phyloP scores from a whole-genome alignment of 2,888 invertebrate genomes.

The Hartigia nigra region DNA sequence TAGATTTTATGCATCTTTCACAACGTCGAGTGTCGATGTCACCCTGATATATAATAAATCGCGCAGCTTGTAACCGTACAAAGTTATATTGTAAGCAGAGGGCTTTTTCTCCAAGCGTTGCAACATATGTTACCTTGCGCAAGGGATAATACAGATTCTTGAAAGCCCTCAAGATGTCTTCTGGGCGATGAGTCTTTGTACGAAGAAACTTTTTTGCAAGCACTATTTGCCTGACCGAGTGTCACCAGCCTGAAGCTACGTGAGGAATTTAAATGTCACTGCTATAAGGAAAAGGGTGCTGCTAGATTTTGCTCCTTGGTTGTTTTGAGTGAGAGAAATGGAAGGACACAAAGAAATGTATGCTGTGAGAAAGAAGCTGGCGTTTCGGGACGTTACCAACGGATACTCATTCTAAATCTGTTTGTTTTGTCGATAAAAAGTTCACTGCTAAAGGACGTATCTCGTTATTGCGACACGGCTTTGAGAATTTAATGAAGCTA shows the following conservation, averaged over 20 bases:
- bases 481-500: background rate
- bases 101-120: background rate
- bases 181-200: conserved; percentile 5
- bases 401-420: background rate
- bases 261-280: background rate
- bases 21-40: background rate
- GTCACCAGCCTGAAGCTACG: background rate
- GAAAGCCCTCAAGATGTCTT: background rate
- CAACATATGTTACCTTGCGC: background rate
- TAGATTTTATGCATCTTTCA: background rate
- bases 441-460: background rate
- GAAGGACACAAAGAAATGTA: background rate
- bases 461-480: background rate
- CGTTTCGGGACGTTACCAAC: background rate
- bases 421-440: background rate
- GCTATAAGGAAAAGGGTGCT: background rate
- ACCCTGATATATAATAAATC: background rate
- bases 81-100: background rate
- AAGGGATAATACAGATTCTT: conserved; percentile 4
- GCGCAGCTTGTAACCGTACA: background rate
- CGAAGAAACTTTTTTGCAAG: background rate
- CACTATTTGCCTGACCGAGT: conserved; percentile 6
- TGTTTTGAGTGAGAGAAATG: background rate
- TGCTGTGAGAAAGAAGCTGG: background rate
- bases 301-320: background rate